Evolutionary conservation across 2,113 vertebrate species (phyloP), one percentile per base, ranked within the genome.

Genomic region (Psettodes erumei): DNA sequence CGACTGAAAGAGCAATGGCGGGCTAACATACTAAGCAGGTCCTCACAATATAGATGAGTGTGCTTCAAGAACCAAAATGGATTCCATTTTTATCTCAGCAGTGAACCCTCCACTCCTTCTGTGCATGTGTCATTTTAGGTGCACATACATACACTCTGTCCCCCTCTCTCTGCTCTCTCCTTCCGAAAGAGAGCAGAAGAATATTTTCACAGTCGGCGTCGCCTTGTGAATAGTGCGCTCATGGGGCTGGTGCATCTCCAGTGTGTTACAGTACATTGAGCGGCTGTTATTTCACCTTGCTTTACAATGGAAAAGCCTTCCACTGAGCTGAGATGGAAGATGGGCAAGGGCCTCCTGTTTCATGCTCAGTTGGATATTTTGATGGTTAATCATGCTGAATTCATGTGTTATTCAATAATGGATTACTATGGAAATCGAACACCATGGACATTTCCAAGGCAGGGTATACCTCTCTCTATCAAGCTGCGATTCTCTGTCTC

Each of bases 51-150:
- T 80, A 84, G 64, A 86, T 81, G 83, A 84, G 79, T 86, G 73
- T 87, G 86, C 67, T 88, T 88, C 81, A 86, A 79, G 86, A 91
- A 81, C 85, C 82, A 92, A 92, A 91, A 93, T 91, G 90, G 89
- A 92, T 91, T 90, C 87, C 89, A 89, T 89, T 92, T 93, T 91
- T 88, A 86, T 92, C 90, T 81, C 90, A 86, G 85, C 75, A 38
- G 83, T 84, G 71, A 90, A 88, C 80, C 84, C 63, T 84, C 79
- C 54, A 61, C 50, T 16, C 8, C 79, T 63, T 73, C 66, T 63
- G 75, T 42, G 63, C 16, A 8, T 60, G 73, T 54, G 69, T 87
- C 73, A 64, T 75, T 79, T 83, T 64, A 75, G 56, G 80, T 35
- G 70, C 67, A 66, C 70, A 61, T 51, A 51, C 37, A 35, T 65